These are phyloP conservation scores for Hapalemur alaotrensis DNA, from an alignment of 2,797 vertebrate genomes.

Conservation along the genomic window DNA sequence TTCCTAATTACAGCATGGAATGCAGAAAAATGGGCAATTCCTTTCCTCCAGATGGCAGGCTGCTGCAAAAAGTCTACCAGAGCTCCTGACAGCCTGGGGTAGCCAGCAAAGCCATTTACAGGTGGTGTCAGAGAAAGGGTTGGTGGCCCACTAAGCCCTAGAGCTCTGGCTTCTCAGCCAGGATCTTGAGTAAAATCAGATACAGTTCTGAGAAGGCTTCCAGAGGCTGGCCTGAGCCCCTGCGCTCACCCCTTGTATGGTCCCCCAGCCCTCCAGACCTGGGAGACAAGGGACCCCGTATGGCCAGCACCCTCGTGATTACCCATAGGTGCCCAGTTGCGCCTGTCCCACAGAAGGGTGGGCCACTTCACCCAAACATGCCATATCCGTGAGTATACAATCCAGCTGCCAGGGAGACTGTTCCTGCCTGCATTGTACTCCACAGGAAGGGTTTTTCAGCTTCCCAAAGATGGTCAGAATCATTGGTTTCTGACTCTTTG, in stretches of 20 bases:
- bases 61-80: background rate
- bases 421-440: background rate
- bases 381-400: background rate
- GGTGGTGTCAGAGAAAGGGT: background rate
- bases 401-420: background rate
- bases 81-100: background rate
- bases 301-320: background rate
- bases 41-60: background rate
- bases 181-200: background rate
- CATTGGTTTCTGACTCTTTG: background rate
- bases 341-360: background rate
- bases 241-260: background rate
- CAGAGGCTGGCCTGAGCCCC: background rate
- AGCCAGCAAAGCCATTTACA: background rate
- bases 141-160: background rate
- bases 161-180: background rate
- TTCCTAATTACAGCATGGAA: background rate
- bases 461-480: background rate
- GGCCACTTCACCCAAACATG: background rate
- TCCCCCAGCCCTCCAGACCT: background rate
- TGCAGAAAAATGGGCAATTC: background rate
- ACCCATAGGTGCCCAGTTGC: background rate
- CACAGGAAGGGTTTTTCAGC: background rate
- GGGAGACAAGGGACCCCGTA: background rate
- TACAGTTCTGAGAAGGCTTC: background rate